These are phyloP conservation scores for Patella depressa DNA, from an alignment of 2,888 invertebrate species.

Conservation along the genomic window DNA sequence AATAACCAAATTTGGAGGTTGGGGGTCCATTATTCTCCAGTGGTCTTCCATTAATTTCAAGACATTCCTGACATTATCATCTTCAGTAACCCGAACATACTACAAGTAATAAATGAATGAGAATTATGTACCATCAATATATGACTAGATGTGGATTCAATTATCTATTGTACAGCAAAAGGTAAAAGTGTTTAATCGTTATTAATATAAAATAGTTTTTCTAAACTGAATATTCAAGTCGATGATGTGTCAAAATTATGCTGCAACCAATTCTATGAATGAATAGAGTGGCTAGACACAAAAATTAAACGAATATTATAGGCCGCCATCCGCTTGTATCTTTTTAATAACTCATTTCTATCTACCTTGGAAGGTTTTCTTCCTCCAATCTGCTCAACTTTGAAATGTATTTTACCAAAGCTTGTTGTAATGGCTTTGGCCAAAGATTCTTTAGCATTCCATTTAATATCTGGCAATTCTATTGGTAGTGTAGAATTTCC, in stretches of 20 bases:
- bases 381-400: slow-evolving; percentile 56
- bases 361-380: slow-evolving; percentile 59
- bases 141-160: not conserved
- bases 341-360: too few relatives aligned
- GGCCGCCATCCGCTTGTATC: too few relatives aligned
- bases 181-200: too few relatives aligned
- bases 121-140: not conserved
- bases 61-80: slow-evolving; percentile 61
- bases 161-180: too few relatives aligned
- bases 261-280: too few relatives aligned
- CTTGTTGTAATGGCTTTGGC: slow-evolving; percentile 36
- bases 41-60: slow-evolving; percentile 65
- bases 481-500: slow-evolving; percentile 39
- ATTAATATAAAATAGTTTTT: too few relatives aligned
- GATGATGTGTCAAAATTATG: too few relatives aligned
- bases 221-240: too few relatives aligned
- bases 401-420: slow-evolving; percentile 58
- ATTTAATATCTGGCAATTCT: slow-evolving; percentile 40
- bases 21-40: slow-evolving; percentile 69
- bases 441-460: slow-evolving; percentile 40
- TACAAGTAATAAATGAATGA: slow-evolving; percentile 39
- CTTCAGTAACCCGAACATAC: slow-evolving; percentile 68
- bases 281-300: too few relatives aligned
- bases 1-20: slow-evolving; percentile 69
- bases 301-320: too few relatives aligned